Evolutionary conservation across 2,888 invertebrate species (phyloP), one percentile per base, ranked within the genome.

Genomic region (Cantharis rufa): DNA sequence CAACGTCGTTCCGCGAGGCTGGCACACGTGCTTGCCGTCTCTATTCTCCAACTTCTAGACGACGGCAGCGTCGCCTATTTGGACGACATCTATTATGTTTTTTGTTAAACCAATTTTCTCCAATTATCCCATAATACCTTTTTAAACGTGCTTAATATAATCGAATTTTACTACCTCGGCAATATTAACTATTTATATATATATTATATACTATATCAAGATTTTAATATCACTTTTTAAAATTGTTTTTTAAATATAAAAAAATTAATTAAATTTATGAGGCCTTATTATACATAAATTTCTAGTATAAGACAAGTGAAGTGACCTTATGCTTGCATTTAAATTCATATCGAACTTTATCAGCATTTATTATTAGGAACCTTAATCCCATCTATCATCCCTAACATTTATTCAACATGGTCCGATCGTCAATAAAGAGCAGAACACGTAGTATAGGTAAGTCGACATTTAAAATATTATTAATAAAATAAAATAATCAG

Each of bases 1-100:
- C 87, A 85, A 86, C 85, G 83, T 82, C 82, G 81, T 82, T 80
- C 80, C 81, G 81, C 82, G 78, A 81, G 83, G 84, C 85, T 81
- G 84, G 86, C 86, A 83, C 82, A 83, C 81, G 86, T 86, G 86
- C 86, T 85, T 83, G 86, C 86, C 86, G 83, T 79, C 82, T 85
- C 71, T 83, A 83, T 83, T 83, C 83, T 80, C 90, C 90, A 89
- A 88, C 89, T 89, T 89, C 89, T 89, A 88, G 90, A 88, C 87
- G 90, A 89, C 88, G 90, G 79, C 86, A 90, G 87, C 86, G 90
- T 87, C 89, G 87, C 85, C 89, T 86, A 88, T 89, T 87, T 88
- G 89, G 84, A 68, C 82, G 89, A 87, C 87, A 88, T 87, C 86
- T 88, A 87, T 86, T 87, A 85, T 88, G 89, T 86, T 87, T 89